A percentile compares a stretch with the other conserved stretches of the same genome.
phyloP scores from a whole-genome alignment of 2,888 invertebrate genomes.

The Pseudoips prasinana region DNA sequence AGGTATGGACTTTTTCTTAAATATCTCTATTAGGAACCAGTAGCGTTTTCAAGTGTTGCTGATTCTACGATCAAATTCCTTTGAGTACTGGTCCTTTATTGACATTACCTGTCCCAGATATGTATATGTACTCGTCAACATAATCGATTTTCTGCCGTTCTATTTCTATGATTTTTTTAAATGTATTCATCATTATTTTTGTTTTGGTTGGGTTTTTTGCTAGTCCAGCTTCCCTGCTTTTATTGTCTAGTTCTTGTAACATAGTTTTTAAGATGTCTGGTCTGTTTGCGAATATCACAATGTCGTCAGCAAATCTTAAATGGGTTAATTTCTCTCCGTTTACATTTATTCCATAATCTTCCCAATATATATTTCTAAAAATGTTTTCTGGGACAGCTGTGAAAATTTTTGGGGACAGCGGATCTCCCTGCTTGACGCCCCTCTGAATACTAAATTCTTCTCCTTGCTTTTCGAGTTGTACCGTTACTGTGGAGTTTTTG shows the following conservation, averaged over 20 bases:
- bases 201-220: slow-evolving; percentile 1
- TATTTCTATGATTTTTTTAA: not conserved
- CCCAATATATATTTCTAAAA: too few species aligned
- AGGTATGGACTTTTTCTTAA: slow-evolving; percentile 1
- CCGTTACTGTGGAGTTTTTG: too few species aligned
- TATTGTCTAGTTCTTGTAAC: slow-evolving; percentile 1
- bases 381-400: too few species aligned
- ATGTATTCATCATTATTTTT: not conserved
- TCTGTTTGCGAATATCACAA: not conserved
- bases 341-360: not conserved
- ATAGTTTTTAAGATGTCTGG: slow-evolving; percentile 2
- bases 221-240: slow-evolving; percentile 4
- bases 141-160: slow-evolving; percentile 2
- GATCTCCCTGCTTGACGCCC: too few species aligned
- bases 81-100: not conserved
- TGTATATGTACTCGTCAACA: slow-evolving; percentile 6
- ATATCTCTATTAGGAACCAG: slow-evolving; percentile 7
- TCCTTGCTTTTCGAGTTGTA: too few species aligned
- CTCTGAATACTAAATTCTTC: too few species aligned
- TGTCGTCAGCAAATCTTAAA: not conserved
- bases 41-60: slow-evolving; percentile 5
- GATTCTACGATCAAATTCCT: slow-evolving; percentile 7
- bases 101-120: slow-evolving; percentile 6
- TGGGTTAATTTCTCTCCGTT: not conserved
- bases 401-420: too few species aligned